A percentile compares a stretch with the other conserved stretches of the same genome.
Evolutionary conservation across 2,797 vertebrate genomes (phyloP).

Genomic region (Catharus ustulatus): DNA sequence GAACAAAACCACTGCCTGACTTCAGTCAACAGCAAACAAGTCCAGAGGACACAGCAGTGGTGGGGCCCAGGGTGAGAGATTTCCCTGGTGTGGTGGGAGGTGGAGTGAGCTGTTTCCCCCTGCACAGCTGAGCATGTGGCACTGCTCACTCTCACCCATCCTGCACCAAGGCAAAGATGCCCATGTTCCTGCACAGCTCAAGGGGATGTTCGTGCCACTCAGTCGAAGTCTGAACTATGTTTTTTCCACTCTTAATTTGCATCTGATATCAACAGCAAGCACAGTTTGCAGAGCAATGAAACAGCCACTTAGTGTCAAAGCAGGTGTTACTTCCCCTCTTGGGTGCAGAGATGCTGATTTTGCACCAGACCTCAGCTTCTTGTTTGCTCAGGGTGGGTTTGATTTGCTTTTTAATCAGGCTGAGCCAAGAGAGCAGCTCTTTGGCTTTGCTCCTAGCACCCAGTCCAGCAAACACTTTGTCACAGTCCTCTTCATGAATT

Average conservation of each 20-base stretch:
- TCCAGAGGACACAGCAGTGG: background rate
- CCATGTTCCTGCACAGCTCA: accelerated
- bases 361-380: background rate
- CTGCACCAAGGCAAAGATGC: background rate
- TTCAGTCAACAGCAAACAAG: background rate
- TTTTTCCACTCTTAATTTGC: background rate
- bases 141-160: background rate
- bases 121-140: accelerated
- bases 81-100: accelerated
- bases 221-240: accelerated
- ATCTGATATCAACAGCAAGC: background rate
- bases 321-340: background rate
- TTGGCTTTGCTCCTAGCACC: background rate
- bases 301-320: background rate
- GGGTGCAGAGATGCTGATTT: background rate
- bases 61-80: background rate
- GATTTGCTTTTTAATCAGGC: background rate
- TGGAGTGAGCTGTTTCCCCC: background rate
- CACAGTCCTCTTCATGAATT: background rate
- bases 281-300: background rate
- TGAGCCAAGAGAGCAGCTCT: background rate
- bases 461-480: background rate
- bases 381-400: background rate
- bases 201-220: background rate
- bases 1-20: background rate